Evolutionary conservation across 2,797 vertebrate species (phyloP), one percentile per base, ranked within the genome.

Genomic region (Centroberyx gerrardi): DNA sequence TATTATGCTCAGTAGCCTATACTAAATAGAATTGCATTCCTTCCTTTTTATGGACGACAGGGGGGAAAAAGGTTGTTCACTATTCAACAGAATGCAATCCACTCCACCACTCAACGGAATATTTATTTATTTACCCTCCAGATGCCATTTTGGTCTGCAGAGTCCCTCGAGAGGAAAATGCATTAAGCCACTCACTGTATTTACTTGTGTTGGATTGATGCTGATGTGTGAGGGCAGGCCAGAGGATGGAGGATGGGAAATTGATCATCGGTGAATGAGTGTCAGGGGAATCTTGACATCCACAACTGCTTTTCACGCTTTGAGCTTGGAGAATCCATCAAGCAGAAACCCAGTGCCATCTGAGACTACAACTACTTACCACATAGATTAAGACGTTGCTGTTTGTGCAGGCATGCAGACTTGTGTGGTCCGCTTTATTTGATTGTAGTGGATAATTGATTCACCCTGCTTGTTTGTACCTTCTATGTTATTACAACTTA

Each of bases 131-230:
- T 84, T 81, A 84, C 68, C 76, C 72, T 62, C 48, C 38, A 13
- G 48, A 60, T 83, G 87, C 83, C 84, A 82, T 90, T 88, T 91
- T 82, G 81, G 82, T 87, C 77, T 55, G 65, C 59, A 40, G 62
- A 80, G 70, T 90, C 92, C 88, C 86, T 22, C 36, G 91, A 86
- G 91, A 92, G 74, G 60, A 73, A 91, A 91, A 93, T 89, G 86
- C 93, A 91, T 94, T 93, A 93, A 93, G 92, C 88, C 91, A 89
- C 90, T 92, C 87, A 81, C 88, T 91, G 91, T 93, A 93, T 91
- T 93, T 92, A 93, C 91, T 87, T 76, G 88, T 85, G 81, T 68
- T 72, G 85, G 89, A 91, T 83, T 91, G 93, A 94, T 89, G 91
- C 82, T 91, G 93, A 92, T 92, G 87, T 81, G 87, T 68, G 84